Percentiles rank a stretch among this genome's conserved stretches.
These are phyloP conservation scores for Drosophila sordidula DNA, from an alignment of 2,888 invertebrate species.

Conservation along the genomic window DNA sequence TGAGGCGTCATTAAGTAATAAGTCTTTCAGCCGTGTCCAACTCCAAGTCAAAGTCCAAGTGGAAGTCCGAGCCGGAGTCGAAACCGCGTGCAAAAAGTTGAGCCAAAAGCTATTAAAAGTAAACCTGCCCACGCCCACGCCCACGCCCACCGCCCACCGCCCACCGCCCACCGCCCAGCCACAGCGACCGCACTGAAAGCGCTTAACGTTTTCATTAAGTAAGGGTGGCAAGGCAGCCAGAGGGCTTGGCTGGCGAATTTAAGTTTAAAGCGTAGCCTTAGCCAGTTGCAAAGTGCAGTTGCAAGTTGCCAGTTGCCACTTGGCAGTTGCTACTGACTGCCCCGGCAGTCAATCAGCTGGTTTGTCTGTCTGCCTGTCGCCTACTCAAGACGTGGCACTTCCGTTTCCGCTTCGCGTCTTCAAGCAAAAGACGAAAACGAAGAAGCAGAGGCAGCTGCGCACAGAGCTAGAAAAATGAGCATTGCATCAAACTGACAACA, in stretches of 20 bases:
- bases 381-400: slow-evolving; percentile 74
- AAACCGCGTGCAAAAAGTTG: slow-evolving; percentile 31
- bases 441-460: slow-evolving; percentile 12
- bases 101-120: slow-evolving; percentile 70
- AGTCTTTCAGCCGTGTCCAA: slow-evolving; percentile 53
- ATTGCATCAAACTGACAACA: slow-evolving; percentile 71
- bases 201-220: slow-evolving; percentile 72
- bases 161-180: too few species aligned
- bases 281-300: slow-evolving; percentile 35
- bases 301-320: slow-evolving; percentile 13
- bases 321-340: slow-evolving; percentile 21
- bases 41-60: slow-evolving; percentile 8
- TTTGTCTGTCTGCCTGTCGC: slow-evolving; percentile 32
- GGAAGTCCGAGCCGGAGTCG: slow-evolving; percentile 9
- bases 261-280: slow-evolving; percentile 43
- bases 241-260: slow-evolving; percentile 19
- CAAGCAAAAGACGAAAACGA: background rate
- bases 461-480: slow-evolving; percentile 59
- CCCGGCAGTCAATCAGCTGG: slow-evolving; percentile 62
- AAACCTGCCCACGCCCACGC: slow-evolving; percentile 14
- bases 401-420: slow-evolving; percentile 65
- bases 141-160: too few species aligned
- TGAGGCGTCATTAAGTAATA: slow-evolving; percentile 80
- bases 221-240: background rate
- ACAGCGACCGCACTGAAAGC: slow-evolving; percentile 10